Evolutionary conservation across 2,797 vertebrate species (phyloP).

Genomic region (Acrossocheilus fasciatus): DNA sequence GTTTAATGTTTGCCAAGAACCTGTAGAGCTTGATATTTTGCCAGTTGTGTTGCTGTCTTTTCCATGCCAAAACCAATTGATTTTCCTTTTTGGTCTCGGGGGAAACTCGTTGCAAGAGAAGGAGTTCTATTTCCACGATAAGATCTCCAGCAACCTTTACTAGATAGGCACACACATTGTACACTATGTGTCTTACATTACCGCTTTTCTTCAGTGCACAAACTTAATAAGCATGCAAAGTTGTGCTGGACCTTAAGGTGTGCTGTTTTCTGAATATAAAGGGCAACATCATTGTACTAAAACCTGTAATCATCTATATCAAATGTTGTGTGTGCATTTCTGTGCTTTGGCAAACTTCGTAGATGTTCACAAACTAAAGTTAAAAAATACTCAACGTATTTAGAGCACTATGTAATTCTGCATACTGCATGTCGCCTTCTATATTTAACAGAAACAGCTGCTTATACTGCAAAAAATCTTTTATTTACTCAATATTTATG

Average conservation of each 20-base stretch:
- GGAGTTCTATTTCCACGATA: constrained; percentile 68
- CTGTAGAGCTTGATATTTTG: constrained; percentile 73
- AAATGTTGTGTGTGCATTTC: constrained; percentile 4
- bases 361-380: background rate
- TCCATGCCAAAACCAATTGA: constrained; percentile 56
- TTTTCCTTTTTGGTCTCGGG: constrained; percentile 56
- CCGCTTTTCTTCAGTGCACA: constrained; percentile 62
- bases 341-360: background rate
- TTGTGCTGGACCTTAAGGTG: constrained; percentile 19
- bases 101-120: constrained; percentile 58
- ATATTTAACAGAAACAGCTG: background rate
- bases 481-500: too few relatives aligned
- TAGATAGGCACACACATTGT: constrained; percentile 65
- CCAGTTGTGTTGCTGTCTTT: constrained; percentile 68
- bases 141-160: constrained; percentile 67
- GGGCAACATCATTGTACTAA: background rate
- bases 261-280: constrained; percentile 9
- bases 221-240: constrained; percentile 50
- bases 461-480: too few relatives aligned
- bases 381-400: background rate
- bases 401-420: background rate
- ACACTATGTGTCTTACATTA: constrained; percentile 65
- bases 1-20: constrained; percentile 73
- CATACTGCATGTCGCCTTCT: background rate
- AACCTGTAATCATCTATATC: constrained; percentile 28